Percentiles rank a stretch among this genome's conserved stretches.
phyloP scores from a whole-genome alignment of 2,797 vertebrate species.

The Natrix natrix region DNA sequence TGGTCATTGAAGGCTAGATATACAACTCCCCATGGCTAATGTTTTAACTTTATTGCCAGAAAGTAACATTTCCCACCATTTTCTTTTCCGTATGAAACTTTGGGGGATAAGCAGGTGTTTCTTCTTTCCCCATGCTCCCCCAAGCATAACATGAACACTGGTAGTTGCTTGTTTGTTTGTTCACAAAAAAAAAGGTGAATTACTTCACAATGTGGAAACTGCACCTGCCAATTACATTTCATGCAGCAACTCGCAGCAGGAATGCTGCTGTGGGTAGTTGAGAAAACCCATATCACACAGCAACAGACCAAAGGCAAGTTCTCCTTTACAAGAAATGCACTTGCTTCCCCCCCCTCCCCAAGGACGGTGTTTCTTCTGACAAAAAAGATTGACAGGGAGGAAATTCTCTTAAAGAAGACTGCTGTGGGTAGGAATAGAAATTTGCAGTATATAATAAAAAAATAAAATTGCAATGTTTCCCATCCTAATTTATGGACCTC shows the following conservation, averaged over 20 bases:
- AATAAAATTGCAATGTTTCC: background rate
- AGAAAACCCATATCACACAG: background rate
- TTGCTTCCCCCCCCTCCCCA: background rate
- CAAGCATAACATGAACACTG: background rate
- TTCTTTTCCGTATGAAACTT: slow-evolving; percentile 3
- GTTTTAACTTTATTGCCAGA: slow-evolving; percentile 4
- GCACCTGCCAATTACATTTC: background rate
- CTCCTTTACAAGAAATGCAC: background rate
- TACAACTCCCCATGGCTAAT: background rate
- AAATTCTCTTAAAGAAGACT: background rate
- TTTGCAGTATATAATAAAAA: background rate
- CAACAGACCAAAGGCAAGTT: background rate
- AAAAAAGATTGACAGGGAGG: background rate
- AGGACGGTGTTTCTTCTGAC: background rate
- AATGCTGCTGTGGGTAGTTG: background rate
- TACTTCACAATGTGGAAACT: slow-evolving; percentile 19
- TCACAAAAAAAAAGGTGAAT: background rate
- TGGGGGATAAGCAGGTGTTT: background rate
- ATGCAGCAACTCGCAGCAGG: background rate
- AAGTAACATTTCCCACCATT: slow-evolving; percentile 10
- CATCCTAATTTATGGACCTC: background rate
- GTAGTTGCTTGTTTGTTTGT: background rate
- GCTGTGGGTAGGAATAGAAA: background rate
- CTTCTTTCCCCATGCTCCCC: rapidly evolving
- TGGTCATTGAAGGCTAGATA: background rate